Evolutionary conservation across 2,797 vertebrate species (phyloP).

Genomic region (Sebastes cheni): DNA sequence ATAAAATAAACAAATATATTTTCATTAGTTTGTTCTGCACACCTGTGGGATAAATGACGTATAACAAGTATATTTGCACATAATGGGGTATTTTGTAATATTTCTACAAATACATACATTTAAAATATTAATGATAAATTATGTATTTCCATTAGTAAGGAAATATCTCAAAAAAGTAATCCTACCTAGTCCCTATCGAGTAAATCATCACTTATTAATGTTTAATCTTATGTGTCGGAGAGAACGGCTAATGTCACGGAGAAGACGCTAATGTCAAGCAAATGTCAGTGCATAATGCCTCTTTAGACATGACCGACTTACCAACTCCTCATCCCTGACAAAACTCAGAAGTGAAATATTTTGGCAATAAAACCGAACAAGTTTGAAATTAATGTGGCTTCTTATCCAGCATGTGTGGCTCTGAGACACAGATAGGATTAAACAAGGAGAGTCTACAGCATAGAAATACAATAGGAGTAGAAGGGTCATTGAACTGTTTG

Average conservation of each 20-base stretch:
- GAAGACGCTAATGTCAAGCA: conserved; percentile 66
- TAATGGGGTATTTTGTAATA: not conserved
- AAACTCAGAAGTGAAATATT: conserved; percentile 24
- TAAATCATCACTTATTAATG: conserved; percentile 36
- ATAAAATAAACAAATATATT: not conserved
- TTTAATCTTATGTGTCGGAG: conserved; percentile 20
- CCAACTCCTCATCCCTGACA: conserved; percentile 18
- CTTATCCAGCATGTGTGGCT: not conserved
- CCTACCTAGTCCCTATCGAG: not conserved
- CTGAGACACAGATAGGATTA: not conserved
- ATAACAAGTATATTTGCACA: not conserved
- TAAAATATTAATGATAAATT: not conserved
- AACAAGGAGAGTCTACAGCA: not conserved
- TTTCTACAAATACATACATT: not conserved
- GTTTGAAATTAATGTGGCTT: not conserved
- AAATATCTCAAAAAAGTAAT: not conserved
- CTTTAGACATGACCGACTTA: conserved; percentile 46
- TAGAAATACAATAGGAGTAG: too few species aligned
- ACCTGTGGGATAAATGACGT: not conserved
- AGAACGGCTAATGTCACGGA: conserved; percentile 56
- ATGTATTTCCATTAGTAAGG: not conserved
- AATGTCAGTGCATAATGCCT: conserved; percentile 70
- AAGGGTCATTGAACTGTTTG: too few species aligned
- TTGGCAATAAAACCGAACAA: not conserved
- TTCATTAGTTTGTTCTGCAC: not conserved